Evolutionary conservation across 2,888 invertebrate genomes (phyloP).

Genomic region (Acanthosepion lycidas): DNA sequence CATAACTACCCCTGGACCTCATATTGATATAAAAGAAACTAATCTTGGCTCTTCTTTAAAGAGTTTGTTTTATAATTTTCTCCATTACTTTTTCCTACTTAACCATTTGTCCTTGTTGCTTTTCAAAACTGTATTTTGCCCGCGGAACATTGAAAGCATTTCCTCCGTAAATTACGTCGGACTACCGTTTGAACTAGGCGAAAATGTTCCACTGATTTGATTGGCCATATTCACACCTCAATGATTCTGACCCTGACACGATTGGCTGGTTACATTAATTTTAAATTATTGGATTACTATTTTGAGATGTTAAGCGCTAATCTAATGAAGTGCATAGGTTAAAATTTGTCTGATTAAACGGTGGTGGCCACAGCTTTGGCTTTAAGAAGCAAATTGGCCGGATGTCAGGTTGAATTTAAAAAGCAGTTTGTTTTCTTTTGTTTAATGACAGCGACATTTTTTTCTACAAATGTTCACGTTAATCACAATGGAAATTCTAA

Average conservation of each 20-base stretch:
- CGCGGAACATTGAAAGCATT: background rate
- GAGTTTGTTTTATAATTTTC: too few species aligned
- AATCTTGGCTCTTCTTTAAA: too few species aligned
- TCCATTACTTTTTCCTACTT: too few species aligned
- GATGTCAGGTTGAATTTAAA: background rate
- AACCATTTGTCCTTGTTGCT: too few species aligned
- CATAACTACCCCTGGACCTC: too few species aligned
- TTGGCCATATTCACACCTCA: background rate
- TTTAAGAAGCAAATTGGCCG: background rate
- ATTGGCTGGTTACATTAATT: background rate
- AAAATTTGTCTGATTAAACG: constrained; percentile 33
- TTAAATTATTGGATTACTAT: constrained; percentile 33
- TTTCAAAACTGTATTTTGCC: too few species aligned
- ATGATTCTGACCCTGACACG: constrained; percentile 10
- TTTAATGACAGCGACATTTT: background rate
- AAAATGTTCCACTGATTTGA: background rate
- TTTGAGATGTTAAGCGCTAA: constrained; percentile 15
- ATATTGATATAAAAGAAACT: too few species aligned
- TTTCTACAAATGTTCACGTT: background rate
- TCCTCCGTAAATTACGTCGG: background rate
- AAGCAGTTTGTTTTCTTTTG: background rate
- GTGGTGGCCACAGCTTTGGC: background rate
- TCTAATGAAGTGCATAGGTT: constrained; percentile 21
- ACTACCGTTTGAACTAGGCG: background rate
- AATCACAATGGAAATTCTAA: background rate